Percentiles rank a stretch among this genome's conserved stretches.
Evolutionary conservation across 2,888 invertebrate genomes (phyloP).

Genomic region (Chelonus formosanus): DNA sequence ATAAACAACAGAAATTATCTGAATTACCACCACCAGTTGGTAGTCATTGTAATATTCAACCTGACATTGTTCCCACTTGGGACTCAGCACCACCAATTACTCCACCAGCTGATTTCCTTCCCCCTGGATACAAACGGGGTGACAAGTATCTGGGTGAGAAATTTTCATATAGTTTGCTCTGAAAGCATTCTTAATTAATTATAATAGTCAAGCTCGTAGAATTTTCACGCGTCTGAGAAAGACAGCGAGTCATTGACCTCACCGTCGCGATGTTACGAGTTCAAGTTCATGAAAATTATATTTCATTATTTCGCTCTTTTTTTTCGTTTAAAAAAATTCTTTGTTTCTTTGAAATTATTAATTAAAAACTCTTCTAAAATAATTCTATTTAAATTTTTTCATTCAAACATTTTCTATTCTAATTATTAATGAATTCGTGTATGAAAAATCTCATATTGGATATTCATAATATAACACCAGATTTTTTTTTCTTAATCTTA

Average conservation of each 20-base stretch:
- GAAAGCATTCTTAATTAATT: neutral
- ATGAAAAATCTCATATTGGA: too few species aligned
- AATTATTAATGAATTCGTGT: too few species aligned
- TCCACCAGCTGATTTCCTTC: constrained; percentile 74
- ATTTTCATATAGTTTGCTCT: neutral
- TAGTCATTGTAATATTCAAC: constrained; percentile 59
- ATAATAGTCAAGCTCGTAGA: neutral
- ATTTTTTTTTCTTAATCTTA: too few species aligned
- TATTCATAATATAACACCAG: too few species aligned
- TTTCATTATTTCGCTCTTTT: too few species aligned
- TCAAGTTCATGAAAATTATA: constrained; percentile 43
- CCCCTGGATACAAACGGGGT: constrained; percentile 69
- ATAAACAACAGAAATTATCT: constrained; percentile 69
- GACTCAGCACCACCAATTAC: constrained; percentile 73
- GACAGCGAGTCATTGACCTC: constrained; percentile 41
- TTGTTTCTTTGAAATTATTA: too few species aligned
- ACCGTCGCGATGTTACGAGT: constrained; percentile 40
- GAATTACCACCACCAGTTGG: constrained; percentile 54
- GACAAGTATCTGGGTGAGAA: constrained; percentile 57
- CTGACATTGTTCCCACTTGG: constrained; percentile 70
- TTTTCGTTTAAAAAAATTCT: too few species aligned
- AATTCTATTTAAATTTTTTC: too few species aligned
- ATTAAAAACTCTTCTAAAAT: too few species aligned
- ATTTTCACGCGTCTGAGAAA: neutral
- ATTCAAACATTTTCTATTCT: too few species aligned